Evolutionary conservation across 2,888 invertebrate genomes (phyloP).

Genomic region (Halictus ligatus): DNA sequence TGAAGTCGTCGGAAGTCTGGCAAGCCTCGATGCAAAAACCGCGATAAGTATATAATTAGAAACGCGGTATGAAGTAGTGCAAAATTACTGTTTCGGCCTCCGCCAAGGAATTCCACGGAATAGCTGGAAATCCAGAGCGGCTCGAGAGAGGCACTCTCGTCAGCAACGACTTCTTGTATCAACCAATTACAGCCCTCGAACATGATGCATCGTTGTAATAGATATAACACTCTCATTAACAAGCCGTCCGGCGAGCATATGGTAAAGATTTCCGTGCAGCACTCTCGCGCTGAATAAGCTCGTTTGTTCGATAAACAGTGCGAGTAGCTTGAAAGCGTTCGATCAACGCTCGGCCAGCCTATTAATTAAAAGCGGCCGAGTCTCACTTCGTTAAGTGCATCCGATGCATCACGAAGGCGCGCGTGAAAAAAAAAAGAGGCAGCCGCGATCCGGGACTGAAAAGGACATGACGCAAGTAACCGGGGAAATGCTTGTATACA

Average conservation of each 20-base stretch:
- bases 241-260: slow-evolving; percentile 46
- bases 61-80: not conserved
- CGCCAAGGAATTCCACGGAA: not conserved
- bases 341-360: slow-evolving; percentile 67
- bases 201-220: slow-evolving; percentile 46
- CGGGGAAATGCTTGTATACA: slow-evolving; percentile 58
- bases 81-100: not conserved
- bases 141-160: not conserved
- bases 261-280: slow-evolving; percentile 44
- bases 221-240: slow-evolving; percentile 67
- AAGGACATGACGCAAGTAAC: slow-evolving; percentile 64
- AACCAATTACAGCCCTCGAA: slow-evolving; percentile 38
- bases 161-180: slow-evolving; percentile 42
- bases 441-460: slow-evolving; percentile 39
- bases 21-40: not conserved
- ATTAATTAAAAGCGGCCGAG: slow-evolving; percentile 69
- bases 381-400: slow-evolving; percentile 69
- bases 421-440: slow-evolving; percentile 35
- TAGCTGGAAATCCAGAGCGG: not conserved
- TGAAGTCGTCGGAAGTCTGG: not conserved
- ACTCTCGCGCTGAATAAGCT: slow-evolving; percentile 69
- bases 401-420: slow-evolving; percentile 66
- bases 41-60: not conserved
- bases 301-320: slow-evolving; percentile 72
- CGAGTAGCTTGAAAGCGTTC: slow-evolving; percentile 65